Base-by-base conservation (phyloP, 1,140 invertebrate genomes). In the Chironomus tepperi region DNA sequence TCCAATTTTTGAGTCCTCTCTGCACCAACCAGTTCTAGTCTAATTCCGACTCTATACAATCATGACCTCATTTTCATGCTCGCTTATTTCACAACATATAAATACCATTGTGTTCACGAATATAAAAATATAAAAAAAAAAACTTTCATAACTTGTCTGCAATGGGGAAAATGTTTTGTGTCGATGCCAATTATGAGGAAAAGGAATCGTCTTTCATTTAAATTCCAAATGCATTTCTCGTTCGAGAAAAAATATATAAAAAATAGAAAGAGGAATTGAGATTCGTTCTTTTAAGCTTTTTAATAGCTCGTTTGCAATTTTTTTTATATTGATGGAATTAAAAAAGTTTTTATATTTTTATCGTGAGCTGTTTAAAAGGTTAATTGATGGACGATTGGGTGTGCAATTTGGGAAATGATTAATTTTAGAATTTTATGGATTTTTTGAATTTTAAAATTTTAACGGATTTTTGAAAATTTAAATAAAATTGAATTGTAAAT, bases 321-420 rank as follows among this genome's bases (percentile, higher is more conserved):
- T n/a, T 57, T 57, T 57, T 57, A n/a, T n/a, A 57, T 57, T 57
- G 47, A 57, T n/a, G 47, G 47, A 57, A 57, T 57, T 57, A 57
- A 57, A 10, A 15, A 47, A 47, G 15, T 15, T 47, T 47, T 47
- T 47, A 10, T 47, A 47, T 7, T 15, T 47, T 15, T 47, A n/a
- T n/a, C n/a, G n/a, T n/a, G n/a, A n/a, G n/a, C n/a, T n/a, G n/a
- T n/a, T n/a, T n/a, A n/a, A n/a, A n/a, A n/a, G n/a, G n/a, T n/a
- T n/a, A n/a, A n/a, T n/a, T 43, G 6, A 43, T 43, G 10, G 42
- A 43, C 42, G 42, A 43, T 43, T 10, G 43, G 9, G 8, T 47
- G 7, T 47, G 43, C 42, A 47, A 10, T 15, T 47, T 34, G 24
- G 24, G 5, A 34, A 34, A 34, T n/a, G n/a, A n/a, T n/a, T n/a